Conservation (phyloP, 2,113 vertebrate genomes). For the Erythrocebus patas region DNA sequence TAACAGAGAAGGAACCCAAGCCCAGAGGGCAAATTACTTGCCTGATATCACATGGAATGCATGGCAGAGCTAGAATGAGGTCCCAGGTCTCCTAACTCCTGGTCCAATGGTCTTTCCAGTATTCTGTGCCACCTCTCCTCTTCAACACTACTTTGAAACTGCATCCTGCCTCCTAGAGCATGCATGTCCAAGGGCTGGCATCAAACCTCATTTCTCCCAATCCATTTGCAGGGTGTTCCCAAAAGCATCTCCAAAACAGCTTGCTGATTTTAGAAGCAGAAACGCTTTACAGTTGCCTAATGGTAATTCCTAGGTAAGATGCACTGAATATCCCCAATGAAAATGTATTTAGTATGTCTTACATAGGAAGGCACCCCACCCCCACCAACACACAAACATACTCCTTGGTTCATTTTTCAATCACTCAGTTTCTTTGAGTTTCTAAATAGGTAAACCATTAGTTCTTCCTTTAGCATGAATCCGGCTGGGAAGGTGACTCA, state of each 20-base stretch:
- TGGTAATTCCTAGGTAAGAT: background rate
- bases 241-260: background rate
- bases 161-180: background rate
- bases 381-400: background rate
- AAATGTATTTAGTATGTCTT: background rate
- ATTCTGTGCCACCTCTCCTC: background rate
- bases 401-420: background rate
- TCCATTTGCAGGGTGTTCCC: background rate
- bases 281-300: background rate
- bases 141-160: background rate
- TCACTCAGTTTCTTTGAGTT: background rate
- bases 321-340: background rate
- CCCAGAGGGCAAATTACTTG: background rate
- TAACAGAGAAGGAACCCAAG: background rate
- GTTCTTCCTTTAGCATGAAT: background rate
- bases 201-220: background rate
- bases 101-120: background rate
- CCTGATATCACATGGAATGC: background rate
- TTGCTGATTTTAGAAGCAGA: background rate
- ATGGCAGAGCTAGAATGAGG: fast-evolving
- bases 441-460: background rate
- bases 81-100: background rate
- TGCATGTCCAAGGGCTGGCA: background rate
- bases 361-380: background rate
- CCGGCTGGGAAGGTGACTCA: background rate